These are phyloP conservation scores for Carassius auratus DNA, from an alignment of 2,113 vertebrate genomes.

Conservation along the genomic window DNA sequence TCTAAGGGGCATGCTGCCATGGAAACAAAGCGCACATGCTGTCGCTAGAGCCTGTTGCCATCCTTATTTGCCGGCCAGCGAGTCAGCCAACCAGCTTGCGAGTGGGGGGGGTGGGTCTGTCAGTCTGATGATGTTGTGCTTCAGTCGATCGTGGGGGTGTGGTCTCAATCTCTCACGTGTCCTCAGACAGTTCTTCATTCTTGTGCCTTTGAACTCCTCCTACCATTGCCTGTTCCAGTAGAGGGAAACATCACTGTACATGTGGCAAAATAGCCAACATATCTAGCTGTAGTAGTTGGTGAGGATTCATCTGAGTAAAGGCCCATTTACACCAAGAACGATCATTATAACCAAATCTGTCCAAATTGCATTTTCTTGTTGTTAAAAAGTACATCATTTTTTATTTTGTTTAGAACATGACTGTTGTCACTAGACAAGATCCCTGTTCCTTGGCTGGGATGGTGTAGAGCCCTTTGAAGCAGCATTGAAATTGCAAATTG, in stretches of 20 bases:
- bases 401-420: no score
- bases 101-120: slow-evolving; percentile 29
- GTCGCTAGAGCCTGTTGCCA: slow-evolving; percentile 74
- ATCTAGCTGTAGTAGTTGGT: neutral
- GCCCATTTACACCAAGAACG: neutral
- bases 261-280: neutral
- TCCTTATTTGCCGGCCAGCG: slow-evolving; percentile 65
- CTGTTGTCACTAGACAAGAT: no score
- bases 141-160: slow-evolving; percentile 43
- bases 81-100: slow-evolving; percentile 69
- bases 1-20: slow-evolving; percentile 75
- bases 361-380: no score
- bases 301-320: neutral
- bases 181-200: neutral
- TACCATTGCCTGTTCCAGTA: slow-evolving; percentile 12
- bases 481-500: no score
- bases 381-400: no score
- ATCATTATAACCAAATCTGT: no score
- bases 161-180: slow-evolving; percentile 10
- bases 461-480: no score
- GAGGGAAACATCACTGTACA: slow-evolving; percentile 21
- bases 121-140: slow-evolving; percentile 62
- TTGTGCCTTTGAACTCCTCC: neutral
- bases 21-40: slow-evolving; percentile 76
- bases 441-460: no score